Percentiles rank a stretch among this genome's conserved stretches.
Evolutionary conservation across 2,888 invertebrate species (phyloP).

Genomic region (Rhamphomyia laevipes): DNA sequence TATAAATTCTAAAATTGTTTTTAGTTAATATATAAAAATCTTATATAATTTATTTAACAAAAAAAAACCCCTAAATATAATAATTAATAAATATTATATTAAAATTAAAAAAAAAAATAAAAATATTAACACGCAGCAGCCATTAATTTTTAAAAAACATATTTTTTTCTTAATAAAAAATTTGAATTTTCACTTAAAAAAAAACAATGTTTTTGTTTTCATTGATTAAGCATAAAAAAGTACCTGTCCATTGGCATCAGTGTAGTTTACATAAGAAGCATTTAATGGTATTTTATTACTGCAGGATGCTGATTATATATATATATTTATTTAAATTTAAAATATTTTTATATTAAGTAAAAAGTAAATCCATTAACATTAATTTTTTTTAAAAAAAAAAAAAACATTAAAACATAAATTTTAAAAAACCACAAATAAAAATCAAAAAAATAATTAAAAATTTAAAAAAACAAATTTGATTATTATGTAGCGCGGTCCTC

Average conservation of each 20-base stretch:
- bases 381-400: no score
- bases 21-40: no score
- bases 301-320: conserved; percentile 23
- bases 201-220: neutral
- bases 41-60: no score
- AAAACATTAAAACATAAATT: no score
- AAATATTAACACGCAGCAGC: neutral
- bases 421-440: no score
- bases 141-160: neutral
- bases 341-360: neutral
- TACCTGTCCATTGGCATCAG: conserved; percentile 95
- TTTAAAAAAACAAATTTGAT: no score
- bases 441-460: no score
- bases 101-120: neutral
- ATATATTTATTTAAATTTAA: conserved; percentile 5
- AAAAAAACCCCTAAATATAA: no score
- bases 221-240: conserved; percentile 10
- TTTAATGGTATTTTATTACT: conserved; percentile 63
- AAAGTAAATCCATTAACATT: neutral
- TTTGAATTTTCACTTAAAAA: neutral
- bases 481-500: no score
- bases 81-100: neutral
- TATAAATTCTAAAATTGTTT: no score
- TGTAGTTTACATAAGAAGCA: conserved; percentile 90
- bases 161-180: neutral